Evolutionary conservation across 2,113 vertebrate species (phyloP).

Genomic region (Pseudorhombus dupliciocellatus): DNA sequence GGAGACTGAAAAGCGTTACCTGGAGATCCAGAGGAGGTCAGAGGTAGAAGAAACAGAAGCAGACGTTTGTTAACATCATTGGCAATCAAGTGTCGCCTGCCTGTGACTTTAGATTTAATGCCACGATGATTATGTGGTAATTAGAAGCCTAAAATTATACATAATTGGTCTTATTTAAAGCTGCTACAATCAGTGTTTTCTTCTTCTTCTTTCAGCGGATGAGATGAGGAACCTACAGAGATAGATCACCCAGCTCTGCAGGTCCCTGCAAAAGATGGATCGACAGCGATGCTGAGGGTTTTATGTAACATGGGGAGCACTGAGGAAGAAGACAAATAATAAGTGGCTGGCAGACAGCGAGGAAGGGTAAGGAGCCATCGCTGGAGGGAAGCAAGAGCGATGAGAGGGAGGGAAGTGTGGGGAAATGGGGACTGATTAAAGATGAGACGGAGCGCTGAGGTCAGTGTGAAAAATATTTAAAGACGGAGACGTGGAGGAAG

Average conservation of each 20-base stretch:
- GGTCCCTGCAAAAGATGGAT: neutral
- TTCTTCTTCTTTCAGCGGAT: neutral
- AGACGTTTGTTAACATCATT: neutral
- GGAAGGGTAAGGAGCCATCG: slow-evolving; percentile 15
- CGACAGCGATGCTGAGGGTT: neutral
- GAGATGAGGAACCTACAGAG: neutral
- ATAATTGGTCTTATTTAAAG: neutral
- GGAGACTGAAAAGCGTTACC: neutral
- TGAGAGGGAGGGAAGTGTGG: slow-evolving; percentile 3
- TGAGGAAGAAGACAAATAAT: slow-evolving; percentile 10
- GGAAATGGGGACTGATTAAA: slow-evolving; percentile 9
- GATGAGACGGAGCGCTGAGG: slow-evolving; percentile 27
- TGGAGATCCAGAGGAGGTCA: neutral
- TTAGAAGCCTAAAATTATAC: neutral
- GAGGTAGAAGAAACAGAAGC: neutral
- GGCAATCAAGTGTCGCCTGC: neutral
- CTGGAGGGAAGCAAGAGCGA: slow-evolving; percentile 4
- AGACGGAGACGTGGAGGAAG: neutral
- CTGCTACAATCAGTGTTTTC: too few relatives aligned
- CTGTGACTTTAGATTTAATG: neutral
- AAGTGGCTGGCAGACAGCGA: slow-evolving; percentile 4
- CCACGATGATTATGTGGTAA: neutral
- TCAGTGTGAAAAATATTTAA: slow-evolving; percentile 25
- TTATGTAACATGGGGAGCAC: neutral
- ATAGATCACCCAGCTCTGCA: neutral